Evolutionary conservation across 2,888 invertebrate species (phyloP).

Genomic region (Lycia hirtaria): DNA sequence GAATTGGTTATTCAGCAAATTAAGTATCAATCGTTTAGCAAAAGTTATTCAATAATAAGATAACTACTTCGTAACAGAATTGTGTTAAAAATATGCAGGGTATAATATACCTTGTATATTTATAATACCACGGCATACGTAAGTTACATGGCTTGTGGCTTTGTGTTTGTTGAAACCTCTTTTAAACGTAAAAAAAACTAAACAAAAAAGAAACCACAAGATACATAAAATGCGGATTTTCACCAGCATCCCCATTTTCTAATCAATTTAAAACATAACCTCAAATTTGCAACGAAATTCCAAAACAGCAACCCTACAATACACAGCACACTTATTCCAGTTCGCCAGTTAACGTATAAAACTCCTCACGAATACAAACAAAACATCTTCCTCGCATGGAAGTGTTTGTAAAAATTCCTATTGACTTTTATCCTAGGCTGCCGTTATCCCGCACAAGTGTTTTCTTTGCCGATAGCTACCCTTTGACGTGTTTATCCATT

Average conservation of each 20-base stretch:
- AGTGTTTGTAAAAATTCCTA: conserved; percentile 72
- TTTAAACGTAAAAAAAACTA: background rate
- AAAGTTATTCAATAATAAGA: too few relatives aligned
- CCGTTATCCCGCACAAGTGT: conserved; percentile 68
- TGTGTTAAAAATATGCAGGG: too few relatives aligned
- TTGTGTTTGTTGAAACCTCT: background rate
- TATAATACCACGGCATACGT: too few relatives aligned
- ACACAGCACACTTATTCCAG: conserved; percentile 19
- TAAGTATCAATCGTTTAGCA: too few relatives aligned
- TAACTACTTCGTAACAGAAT: too few relatives aligned
- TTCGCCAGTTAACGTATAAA: conserved; percentile 28
- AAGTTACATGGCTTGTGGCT: too few relatives aligned
- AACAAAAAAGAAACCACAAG: background rate
- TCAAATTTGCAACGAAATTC: conserved; percentile 7
- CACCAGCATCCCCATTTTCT: conserved; percentile 11
- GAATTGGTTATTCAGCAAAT: too few relatives aligned
- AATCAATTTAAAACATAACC: conserved; percentile 17
- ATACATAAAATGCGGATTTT: background rate
- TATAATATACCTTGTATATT: too few relatives aligned
- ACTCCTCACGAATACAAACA: conserved; percentile 33
- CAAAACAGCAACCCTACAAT: background rate
- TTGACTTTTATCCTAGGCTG: conserved; percentile 65
- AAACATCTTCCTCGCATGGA: conserved; percentile 38
- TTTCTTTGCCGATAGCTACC: conserved; percentile 83
- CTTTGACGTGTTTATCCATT: conserved; percentile 83